Conservation (phyloP, 2,888 invertebrate species). For the Pardosa pseudoannulata region DNA sequence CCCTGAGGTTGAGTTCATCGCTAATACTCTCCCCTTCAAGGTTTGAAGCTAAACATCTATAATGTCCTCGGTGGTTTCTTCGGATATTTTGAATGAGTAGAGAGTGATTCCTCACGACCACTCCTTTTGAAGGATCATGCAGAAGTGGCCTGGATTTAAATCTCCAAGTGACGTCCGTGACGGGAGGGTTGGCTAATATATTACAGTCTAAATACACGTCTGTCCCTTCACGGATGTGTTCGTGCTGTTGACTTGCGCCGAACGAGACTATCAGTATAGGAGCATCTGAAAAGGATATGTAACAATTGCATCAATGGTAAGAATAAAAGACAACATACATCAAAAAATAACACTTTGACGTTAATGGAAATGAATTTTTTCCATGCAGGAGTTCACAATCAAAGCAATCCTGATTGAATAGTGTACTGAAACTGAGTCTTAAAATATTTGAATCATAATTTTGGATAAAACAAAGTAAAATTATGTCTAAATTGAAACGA, state of each 20-base stretch:
- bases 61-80: slow-evolving; percentile 74
- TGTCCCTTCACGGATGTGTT: slow-evolving; percentile 93
- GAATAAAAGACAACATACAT: too few relatives aligned
- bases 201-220: slow-evolving; percentile 95
- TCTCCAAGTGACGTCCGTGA: slow-evolving; percentile 88
- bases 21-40: slow-evolving; percentile 74
- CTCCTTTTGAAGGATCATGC: slow-evolving; percentile 72
- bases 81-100: slow-evolving; percentile 74
- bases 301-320: too few relatives aligned
- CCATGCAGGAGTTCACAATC: too few relatives aligned
- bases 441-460: too few relatives aligned
- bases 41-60: slow-evolving; percentile 75
- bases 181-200: slow-evolving; percentile 90
- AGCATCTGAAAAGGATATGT: slow-evolving; percentile 85
- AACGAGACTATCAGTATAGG: slow-evolving; percentile 88
- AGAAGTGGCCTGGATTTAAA: slow-evolving; percentile 73
- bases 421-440: too few relatives aligned
- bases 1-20: slow-evolving; percentile 73
- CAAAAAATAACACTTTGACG: too few relatives aligned
- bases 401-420: too few relatives aligned
- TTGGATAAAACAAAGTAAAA: too few relatives aligned
- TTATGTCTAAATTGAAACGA: too few relatives aligned
- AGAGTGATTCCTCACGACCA: slow-evolving; percentile 74
- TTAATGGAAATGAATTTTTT: too few relatives aligned
- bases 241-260: slow-evolving; percentile 89